phyloP scores from a whole-genome alignment of 92 coral and sea anemone species.

The Umimayanthus kanabou region DNA sequence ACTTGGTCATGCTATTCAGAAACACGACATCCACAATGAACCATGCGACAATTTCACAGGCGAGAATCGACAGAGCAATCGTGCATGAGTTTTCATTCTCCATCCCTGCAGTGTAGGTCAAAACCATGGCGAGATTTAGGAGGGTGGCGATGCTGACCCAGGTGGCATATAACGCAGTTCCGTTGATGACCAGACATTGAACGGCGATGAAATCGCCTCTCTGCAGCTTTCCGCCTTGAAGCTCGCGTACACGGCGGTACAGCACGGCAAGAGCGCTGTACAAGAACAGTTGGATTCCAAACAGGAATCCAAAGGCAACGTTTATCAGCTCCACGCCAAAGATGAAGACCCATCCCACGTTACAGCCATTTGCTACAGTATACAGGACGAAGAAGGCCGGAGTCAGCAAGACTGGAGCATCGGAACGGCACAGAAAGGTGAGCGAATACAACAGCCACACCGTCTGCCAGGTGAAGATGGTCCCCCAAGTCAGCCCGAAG shows the following conservation, averaged over 20 bases:
- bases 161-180: slow-evolving; percentile 68
- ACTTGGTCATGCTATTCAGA: slow-evolving; percentile 67
- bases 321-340: slow-evolving; percentile 65
- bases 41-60: slow-evolving; percentile 77
- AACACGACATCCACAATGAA: slow-evolving; percentile 75
- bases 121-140: slow-evolving; percentile 80
- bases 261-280: slow-evolving; percentile 58
- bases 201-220: slow-evolving; percentile 63
- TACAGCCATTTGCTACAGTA: slow-evolving; percentile 50
- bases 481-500: slow-evolving; percentile 82
- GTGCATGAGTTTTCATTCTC: slow-evolving; percentile 61
- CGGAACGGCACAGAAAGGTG: slow-evolving; percentile 66
- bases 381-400: slow-evolving; percentile 57
- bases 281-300: slow-evolving; percentile 58
- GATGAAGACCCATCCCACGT: slow-evolving; percentile 70
- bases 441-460: slow-evolving; percentile 75
- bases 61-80: slow-evolving; percentile 70
- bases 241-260: slow-evolving; percentile 63
- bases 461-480: slow-evolving; percentile 83
- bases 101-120: slow-evolving; percentile 70
- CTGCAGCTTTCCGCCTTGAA: slow-evolving; percentile 33
- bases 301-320: slow-evolving; percentile 51
- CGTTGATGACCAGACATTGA: slow-evolving; percentile 78
- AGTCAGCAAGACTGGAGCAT: slow-evolving; percentile 56
- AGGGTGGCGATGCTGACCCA: slow-evolving; percentile 62